Base-by-base conservation (phyloP, 2,797 vertebrate genomes). In the Sebastes nivosus region DNA sequence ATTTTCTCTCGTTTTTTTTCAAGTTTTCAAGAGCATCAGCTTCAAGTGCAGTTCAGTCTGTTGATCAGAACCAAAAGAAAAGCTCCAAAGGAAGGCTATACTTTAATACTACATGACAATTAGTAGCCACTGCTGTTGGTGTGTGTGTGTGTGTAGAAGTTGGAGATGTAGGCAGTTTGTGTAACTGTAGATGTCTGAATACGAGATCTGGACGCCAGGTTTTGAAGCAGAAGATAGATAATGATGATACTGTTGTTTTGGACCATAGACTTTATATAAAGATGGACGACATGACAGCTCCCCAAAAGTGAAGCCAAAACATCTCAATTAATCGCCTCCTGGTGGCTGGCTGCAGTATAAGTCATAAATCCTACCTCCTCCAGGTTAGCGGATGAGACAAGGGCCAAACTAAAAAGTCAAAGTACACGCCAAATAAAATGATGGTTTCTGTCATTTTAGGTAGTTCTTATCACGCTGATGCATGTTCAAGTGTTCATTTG, bases 1-100 rank as follows among this genome's bases (percentile, higher is more conserved):
- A 79, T 80, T 83, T 84, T 57, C 80, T 75, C 27, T n/a, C 6
- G 6, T 50, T 38, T 70, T 70, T 83, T 87, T 92, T 88, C 87
- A 94, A 92, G 88, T 92, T 93, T 94, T 88, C 52, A 82, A 85
- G 79, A 85, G 92, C 90, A 87, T 80, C 83, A 55, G 59, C 68
- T 75, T 18, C 65, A 73, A 88, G 85, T 92, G 83, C 87, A 83
- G 75, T 67, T 90, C 65, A 74, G 72, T 82, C 46, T 65, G 78
- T 83, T 80, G 71, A 75, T 74, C 69, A 72, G 68, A 83, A 80
- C 57, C n/a, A 46, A 80, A 72, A 75, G 50, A 70, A 86, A 78
- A 72, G 42, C 46, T 58, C 70, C 24, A 58, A 81, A 81, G 36
- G 38, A 80, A 88, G 68, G 75, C 59, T 70, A 78, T 72, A 60